Evolutionary conservation across 2,113 vertebrate species (phyloP), one percentile per base, ranked within the genome.

Genomic region (Propithecus coquereli): DNA sequence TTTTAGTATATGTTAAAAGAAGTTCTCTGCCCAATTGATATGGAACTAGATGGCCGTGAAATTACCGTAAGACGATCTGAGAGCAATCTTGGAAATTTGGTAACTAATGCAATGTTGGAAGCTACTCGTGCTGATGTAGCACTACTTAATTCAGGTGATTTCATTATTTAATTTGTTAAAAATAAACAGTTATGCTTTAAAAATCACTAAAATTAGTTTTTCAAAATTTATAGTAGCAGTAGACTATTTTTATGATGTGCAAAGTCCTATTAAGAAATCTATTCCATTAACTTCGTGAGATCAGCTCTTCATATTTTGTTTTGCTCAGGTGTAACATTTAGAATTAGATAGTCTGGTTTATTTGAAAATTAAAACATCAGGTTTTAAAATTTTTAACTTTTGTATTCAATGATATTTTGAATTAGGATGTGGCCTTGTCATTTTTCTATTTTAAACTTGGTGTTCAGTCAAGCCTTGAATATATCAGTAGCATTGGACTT

Each of bases 111-210:
- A 63, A 94, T 96, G 96, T 43, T 97, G 74, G 97, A 98, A 96
- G 82, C 74, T 87, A 83, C 94, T 83, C 95, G 68, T 92, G 97
- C 73, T 92, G 87, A 98, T 89, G 77, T 95, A 94, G 97, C 93
- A 66, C 52, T 97, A 68, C 70, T 92, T 96, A 97, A 97, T 95
- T 98, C 94, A 97, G 96, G 85, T 97, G 30, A 91, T 87, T 54
- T 71, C 22, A 43, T 63, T 71, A 45, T 87, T 87, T 77, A 74
- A 43, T 0, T 89, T 80, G 92, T 95, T 65, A 95, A 97, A 90
- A 0, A n/a, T 52, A 66, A 27, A 17, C 90, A 92, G 76, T 90
- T 1, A 34, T 40, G 0, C 43, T 92, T 47, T 80, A 8, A 94
- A 70, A 91, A 70, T 76, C 34, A 16, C 82, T 68, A 87, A 80